Base-by-base conservation (phyloP, 2,113 vertebrate genomes). In the Caloenas nicobarica region DNA sequence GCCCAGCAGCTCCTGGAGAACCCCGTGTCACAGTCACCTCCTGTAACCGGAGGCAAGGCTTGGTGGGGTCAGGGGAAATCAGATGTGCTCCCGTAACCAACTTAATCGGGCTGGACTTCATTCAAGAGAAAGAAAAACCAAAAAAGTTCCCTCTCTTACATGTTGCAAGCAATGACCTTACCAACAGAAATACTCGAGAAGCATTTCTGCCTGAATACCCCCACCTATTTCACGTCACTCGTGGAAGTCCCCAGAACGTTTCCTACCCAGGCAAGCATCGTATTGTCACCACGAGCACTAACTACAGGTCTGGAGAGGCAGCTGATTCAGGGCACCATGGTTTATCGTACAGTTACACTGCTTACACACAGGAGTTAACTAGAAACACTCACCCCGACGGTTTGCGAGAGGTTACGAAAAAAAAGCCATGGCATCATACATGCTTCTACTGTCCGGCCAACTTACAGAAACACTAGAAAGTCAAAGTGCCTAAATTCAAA, bases 201-300 rank as follows among this genome's bases (percentile, higher is more conserved):
- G 38, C 23, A 29, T 12, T 77, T 64, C 71, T 80, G n/a, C 54
- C 62, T 36, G 10, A 79, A 88, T 11, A 54, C 17, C 65, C 18
- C 9, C 34, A 58, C 33, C 34, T 56, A 40, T 19, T 44, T 21
- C 57, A 36, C 1, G 0, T 0, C 3, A 1, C 36, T 17, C 42
- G 9, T 11, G 16, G 73, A 46, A 94, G 7, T 14, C 40, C 46
- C 60, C 57, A 29, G 50, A 17, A 53, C 28, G 16, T 29, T 44
- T 60, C n/a, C 71, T 11, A 50, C 5, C 19, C 42, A 86, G 46
- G 12, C 71, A n/a, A 40, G 11, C 4, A 24, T 26, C 28, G 8
- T 2, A n/a, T 87, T 58, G 66, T 58, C 26, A 33, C 69, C 38
- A n/a, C 0, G 46, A 84, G 54, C 15, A 62, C 26, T 14, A 60